phyloP scores from a whole-genome alignment of 2,888 invertebrate genomes.

The Andrena bicolor region DNA sequence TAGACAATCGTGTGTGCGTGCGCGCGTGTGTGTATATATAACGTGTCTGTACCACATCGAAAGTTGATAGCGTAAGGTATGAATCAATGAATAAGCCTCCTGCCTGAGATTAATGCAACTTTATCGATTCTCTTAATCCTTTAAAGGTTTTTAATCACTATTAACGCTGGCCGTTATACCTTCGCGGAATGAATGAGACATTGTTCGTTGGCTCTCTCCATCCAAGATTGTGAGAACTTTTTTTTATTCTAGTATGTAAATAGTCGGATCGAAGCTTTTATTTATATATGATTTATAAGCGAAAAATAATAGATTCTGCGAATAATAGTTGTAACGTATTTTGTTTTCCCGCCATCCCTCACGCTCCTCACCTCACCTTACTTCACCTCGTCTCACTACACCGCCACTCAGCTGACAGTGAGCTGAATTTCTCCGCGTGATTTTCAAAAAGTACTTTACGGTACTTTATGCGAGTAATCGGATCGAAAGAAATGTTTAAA shows the following conservation, averaged over 20 bases:
- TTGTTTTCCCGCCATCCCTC: background rate
- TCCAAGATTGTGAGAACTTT: slow-evolving; percentile 24
- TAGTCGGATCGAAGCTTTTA: slow-evolving; percentile 61
- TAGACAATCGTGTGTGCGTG: slow-evolving; percentile 42
- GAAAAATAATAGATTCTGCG: slow-evolving; percentile 55
- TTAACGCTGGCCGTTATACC: slow-evolving; percentile 55
- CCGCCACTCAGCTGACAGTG: background rate
- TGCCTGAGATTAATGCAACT: slow-evolving; percentile 1
- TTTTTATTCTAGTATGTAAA: slow-evolving; percentile 63
- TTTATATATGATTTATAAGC: slow-evolving; percentile 69
- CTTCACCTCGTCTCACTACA: background rate
- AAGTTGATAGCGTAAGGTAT: slow-evolving; percentile 15
- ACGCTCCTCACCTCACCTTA: background rate
- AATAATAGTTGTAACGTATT: background rate
- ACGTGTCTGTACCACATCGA: slow-evolving; percentile 19
- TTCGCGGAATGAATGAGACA: background rate
- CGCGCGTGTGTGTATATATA: background rate
- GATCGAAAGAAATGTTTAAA: background rate
- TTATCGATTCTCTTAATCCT: slow-evolving; percentile 1
- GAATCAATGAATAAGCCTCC: slow-evolving; percentile 14
- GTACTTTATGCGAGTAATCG: background rate
- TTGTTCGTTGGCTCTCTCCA: slow-evolving; percentile 25
- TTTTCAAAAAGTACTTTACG: background rate
- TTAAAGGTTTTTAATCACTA: slow-evolving; percentile 10
- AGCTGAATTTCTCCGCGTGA: background rate